Evolutionary conservation across 2,113 vertebrate species (phyloP), one percentile per base, ranked within the genome.

Genomic region (Ammospiza nelsoni): DNA sequence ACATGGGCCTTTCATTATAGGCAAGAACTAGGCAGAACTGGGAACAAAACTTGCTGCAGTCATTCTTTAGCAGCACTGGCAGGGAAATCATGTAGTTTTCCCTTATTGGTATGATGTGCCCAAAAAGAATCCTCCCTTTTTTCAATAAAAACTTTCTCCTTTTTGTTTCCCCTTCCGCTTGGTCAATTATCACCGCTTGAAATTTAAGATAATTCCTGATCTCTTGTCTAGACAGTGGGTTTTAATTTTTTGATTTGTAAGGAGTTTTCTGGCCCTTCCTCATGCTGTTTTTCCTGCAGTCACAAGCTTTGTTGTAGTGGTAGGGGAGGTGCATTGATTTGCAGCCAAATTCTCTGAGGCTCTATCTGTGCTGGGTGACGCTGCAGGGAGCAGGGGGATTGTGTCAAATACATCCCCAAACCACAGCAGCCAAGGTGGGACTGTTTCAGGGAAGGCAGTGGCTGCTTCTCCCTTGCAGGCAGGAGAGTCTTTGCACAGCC

Each of bases 171-270:
- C 18, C 9, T 46, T 78, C 35, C 11, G 1, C 3, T 82, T 57
- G 57, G 48, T 81, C 59, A 88, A 23, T 94, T 92, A 71, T 77
- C 57, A 75, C 39, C 86, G 35, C 43, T 86, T 94, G 79, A 89
- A 95, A 86, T 75, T 92, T 68, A 80, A 84, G 72, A 78, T 81
- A 72, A 68, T 88, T 86, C 67, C 72, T 88, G 84, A 88, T 90
- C 79, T 96, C 76, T 92, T 75, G 76, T 94, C 90, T 94, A 81
- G 90, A 78, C 68, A 81, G 92, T 84, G 57, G 63, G 52, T 51
- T 93, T 93, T 95, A 80, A 71, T 94, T 92, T 87, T 92, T 75
- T 93, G 82, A 71, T 0, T 3, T 39, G 57, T 66, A 81, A 94
- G 59, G 55, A 87, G 41, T 81, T 93, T 92, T 92, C 68, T 94